Evolutionary conservation across 1,140 invertebrate genomes (phyloP).

Genomic region (Drosophila gunungcola): DNA sequence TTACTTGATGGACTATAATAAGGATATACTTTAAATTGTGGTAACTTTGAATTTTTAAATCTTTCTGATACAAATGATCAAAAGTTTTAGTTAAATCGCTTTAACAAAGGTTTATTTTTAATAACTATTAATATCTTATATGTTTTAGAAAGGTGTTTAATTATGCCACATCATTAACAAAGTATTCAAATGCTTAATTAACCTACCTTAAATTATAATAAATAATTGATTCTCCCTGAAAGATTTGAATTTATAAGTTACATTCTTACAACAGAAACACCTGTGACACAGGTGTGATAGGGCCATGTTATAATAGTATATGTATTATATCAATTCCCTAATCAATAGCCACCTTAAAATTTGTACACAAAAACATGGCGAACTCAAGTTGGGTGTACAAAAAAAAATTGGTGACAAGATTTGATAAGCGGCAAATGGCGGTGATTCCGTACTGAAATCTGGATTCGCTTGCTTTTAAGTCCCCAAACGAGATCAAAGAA

Average conservation of each 20-base stretch:
- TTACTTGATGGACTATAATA: too few species aligned
- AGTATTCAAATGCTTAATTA: background rate
- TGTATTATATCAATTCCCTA: constrained; percentile 5
- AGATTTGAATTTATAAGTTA: background rate
- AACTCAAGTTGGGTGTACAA: constrained; percentile 11
- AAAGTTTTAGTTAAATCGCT: too few species aligned
- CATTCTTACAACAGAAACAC: background rate
- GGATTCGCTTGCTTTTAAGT: background rate
- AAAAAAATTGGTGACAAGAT: constrained; percentile 1
- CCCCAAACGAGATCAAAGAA: constrained; percentile 22
- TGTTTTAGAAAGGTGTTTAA: too few species aligned
- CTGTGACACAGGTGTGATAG: background rate
- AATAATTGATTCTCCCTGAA: background rate
- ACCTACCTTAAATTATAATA: background rate
- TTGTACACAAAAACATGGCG: constrained; percentile 31
- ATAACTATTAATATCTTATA: too few species aligned
- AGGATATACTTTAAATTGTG: too few species aligned
- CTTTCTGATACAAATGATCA: too few species aligned
- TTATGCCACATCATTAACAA: too few species aligned
- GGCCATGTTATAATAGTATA: background rate
- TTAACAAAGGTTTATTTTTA: too few species aligned
- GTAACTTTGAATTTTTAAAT: too few species aligned
- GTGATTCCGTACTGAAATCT: constrained; percentile 1
- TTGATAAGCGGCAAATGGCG: constrained; percentile 25
- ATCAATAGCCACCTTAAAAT: constrained; percentile 26